These are phyloP conservation scores for Achlya flavicornis DNA, from an alignment of 2,888 invertebrate species.

Conservation along the genomic window DNA sequence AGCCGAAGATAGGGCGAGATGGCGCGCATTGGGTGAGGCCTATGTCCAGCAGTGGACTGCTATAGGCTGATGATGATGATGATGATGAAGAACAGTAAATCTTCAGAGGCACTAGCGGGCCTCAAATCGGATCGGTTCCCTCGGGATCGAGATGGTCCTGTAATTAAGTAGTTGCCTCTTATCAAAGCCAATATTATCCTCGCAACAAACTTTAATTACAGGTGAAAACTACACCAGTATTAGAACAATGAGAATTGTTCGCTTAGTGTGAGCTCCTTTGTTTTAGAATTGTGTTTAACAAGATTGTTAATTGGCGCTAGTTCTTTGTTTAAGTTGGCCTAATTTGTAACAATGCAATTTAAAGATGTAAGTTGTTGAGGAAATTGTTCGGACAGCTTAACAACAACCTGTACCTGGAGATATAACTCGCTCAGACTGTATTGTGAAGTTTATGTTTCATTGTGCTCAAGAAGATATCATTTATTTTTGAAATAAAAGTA, in stretches of 20 bases:
- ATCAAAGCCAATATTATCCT: conserved; percentile 67
- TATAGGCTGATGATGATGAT: too few relatives aligned
- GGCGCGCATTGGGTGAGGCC: too few relatives aligned
- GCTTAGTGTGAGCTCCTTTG: conserved; percentile 32
- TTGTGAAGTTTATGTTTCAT: too few relatives aligned
- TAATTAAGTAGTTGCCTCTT: conserved; percentile 72
- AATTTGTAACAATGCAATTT: conserved; percentile 1
- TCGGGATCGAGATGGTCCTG: conserved; percentile 45
- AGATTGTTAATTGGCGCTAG: conserved; percentile 21
- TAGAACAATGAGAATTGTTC: conserved; percentile 43
- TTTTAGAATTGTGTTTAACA: conserved; percentile 35
- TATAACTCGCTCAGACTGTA: neutral
- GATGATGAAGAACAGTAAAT: conserved; percentile 72
- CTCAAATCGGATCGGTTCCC: conserved; percentile 49
- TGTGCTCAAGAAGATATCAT: too few relatives aligned
- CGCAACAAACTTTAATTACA: conserved; percentile 69
- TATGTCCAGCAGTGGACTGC: too few relatives aligned
- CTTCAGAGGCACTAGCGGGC: conserved; percentile 51
- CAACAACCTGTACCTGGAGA: neutral
- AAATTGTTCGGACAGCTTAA: neutral
- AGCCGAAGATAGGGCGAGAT: too few relatives aligned
- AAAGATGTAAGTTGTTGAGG: neutral
- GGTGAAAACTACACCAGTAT: conserved; percentile 45
- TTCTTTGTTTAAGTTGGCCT: conserved; percentile 30
- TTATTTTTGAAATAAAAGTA: too few relatives aligned